Conservation (phyloP, 2,888 invertebrate genomes). For the Pardosa pseudoannulata region DNA sequence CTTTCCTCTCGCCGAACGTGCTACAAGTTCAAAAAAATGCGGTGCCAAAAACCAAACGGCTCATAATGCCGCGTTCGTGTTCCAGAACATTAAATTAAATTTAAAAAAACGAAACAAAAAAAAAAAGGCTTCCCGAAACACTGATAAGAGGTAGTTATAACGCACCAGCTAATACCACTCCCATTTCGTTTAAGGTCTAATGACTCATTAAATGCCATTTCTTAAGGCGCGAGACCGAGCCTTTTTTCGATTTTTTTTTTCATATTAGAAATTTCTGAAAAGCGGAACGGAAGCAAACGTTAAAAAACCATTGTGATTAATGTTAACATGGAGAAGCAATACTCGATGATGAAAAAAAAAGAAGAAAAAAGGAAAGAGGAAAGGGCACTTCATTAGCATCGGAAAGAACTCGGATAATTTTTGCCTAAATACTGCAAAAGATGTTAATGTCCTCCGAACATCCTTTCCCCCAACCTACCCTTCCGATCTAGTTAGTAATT, state of each 20-base stretch:
- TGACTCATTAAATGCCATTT: conserved; percentile 44
- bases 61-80: conserved; percentile 29
- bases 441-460: conserved; percentile 54
- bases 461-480: background rate
- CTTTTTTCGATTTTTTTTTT: conserved; percentile 30
- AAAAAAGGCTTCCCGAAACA: conserved; percentile 34
- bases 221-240: conserved; percentile 1
- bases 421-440: conserved; percentile 55
- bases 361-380: no score
- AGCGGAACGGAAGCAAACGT: conserved; percentile 10
- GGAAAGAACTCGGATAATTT: conserved; percentile 54
- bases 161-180: conserved; percentile 35
- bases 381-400: conserved; percentile 52
- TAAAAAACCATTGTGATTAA: conserved; percentile 57
- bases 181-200: conserved; percentile 49
- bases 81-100: conserved; percentile 29
- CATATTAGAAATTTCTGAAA: background rate
- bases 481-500: conserved; percentile 40
- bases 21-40: background rate
- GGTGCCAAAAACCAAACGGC: background rate
- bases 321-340: conserved; percentile 29
- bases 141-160: conserved; percentile 39
- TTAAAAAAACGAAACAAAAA: no score
- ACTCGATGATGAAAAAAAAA: conserved; percentile 34
- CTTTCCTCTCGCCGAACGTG: background rate